Evolutionary conservation across 1,140 invertebrate species (phyloP).

Genomic region (Drosophila ficusphila): DNA sequence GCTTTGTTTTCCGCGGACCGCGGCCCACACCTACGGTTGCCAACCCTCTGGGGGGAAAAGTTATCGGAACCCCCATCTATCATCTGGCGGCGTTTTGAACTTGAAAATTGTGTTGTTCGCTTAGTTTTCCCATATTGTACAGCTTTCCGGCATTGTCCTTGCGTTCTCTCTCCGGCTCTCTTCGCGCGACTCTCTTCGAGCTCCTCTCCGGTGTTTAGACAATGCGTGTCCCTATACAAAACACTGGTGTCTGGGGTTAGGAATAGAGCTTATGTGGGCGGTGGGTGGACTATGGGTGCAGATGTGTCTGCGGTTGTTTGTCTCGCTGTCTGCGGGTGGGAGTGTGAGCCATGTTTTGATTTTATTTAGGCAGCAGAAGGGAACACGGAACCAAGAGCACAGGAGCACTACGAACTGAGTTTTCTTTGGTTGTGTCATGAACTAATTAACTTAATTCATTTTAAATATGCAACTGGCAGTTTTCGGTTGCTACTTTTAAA

Average conservation of each 20-base stretch:
- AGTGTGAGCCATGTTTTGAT: constrained; percentile 39
- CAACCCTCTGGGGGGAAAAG: not conserved
- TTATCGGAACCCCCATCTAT: constrained; percentile 4
- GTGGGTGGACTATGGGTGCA: not conserved
- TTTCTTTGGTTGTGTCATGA: not conserved
- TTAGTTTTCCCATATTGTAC: constrained; percentile 36
- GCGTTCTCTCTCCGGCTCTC: constrained; percentile 17
- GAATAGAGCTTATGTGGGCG: constrained; percentile 1
- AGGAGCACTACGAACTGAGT: constrained; percentile 8
- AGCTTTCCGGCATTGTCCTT: constrained; percentile 13
- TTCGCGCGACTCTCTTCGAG: constrained; percentile 7
- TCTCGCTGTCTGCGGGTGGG: not conserved
- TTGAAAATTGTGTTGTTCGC: constrained; percentile 76
- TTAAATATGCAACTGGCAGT: constrained; percentile 8
- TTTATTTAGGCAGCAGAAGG: constrained; percentile 48
- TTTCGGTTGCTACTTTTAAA: not conserved
- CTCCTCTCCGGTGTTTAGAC: constrained; percentile 58
- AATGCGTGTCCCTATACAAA: constrained; percentile 57
- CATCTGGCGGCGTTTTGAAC: constrained; percentile 79
- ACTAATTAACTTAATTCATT: not conserved
- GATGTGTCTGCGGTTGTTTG: constrained; percentile 28
- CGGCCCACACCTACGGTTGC: not conserved
- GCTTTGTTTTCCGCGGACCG: constrained; percentile 11
- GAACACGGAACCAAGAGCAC: constrained; percentile 6
- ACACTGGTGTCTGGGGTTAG: constrained; percentile 52